Base-by-base conservation (phyloP, 2,888 invertebrate genomes). In the Tetragonisca angustula region DNA sequence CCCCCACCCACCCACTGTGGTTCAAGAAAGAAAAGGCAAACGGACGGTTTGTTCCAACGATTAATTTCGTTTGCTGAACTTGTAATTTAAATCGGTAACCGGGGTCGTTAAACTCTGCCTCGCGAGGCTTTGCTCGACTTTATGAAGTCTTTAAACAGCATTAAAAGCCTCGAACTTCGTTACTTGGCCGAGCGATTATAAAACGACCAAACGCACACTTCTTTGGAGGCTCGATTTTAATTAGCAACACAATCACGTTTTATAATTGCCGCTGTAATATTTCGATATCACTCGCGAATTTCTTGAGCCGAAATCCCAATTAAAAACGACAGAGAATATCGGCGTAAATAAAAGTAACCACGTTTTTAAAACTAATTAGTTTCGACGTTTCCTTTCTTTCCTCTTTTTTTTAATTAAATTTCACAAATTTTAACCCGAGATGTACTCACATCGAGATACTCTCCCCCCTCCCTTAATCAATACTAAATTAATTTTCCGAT, bases 101-200 rank as follows among this genome's bases (percentile, higher is more conserved):
- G 21, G 43, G 62, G 21, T 70, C 52, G 62, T 62, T 70, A 70
- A 70, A 76, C 52, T 27, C 49, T 9, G 67, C 32, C 27, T 59
- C 49, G 4, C 59, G 27, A 76, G 59, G 68, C 67, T 76, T 76
- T 59, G 49, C 62, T 9, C 32, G 70, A 52, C 70, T 76, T 70
- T 24, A 52, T 36, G 27, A 62, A 27, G n/a, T 43, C 75, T 61
- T 72, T 36, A 21, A 69, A 19, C 43, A 27, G 19, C 64, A 69
- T 83, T 70, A 65, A 64, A 17, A 70, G 21, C 64, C 19, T 59
- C 32, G 68, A 68, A 70, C 61, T 61, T 11, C 52, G 36, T 61
- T 69, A 76, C 43, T 70, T 43, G 52, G 52, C 70, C 52, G 62
- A 43, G 52, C 43, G 52, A 52, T 59, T n/a, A 13, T 64, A 52